phyloP scores from a whole-genome alignment of 35 echinoderm and acorn worm species.

The Ophiothrix spiculata region DNA sequence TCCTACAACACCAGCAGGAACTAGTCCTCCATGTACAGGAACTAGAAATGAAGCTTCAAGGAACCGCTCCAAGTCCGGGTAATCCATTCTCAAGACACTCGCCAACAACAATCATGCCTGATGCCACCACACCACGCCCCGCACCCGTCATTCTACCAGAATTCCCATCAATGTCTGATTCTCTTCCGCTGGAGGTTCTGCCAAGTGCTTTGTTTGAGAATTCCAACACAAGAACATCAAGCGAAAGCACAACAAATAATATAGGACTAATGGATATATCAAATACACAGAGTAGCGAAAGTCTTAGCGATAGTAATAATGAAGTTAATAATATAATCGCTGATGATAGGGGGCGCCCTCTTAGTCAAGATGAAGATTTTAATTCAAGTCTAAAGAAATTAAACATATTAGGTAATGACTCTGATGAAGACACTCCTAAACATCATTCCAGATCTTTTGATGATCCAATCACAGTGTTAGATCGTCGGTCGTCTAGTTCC shows the following conservation, averaged over 20 bases:
- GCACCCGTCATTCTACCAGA: conserved; percentile 69
- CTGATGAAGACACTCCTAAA: conserved; percentile 16
- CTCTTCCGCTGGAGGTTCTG: conserved; percentile 19
- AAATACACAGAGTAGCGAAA: conserved; percentile 42
- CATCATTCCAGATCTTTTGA: conserved; percentile 26
- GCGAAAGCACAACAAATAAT: neutral
- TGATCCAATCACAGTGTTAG: conserved; percentile 26
- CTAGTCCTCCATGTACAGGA: conserved; percentile 75
- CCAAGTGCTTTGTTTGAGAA: conserved; percentile 43
- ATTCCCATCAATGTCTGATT: conserved; percentile 62
- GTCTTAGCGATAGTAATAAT: conserved; percentile 64
- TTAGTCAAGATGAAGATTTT: conserved; percentile 44
- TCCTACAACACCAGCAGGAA: conserved; percentile 81
- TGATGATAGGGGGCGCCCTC: conserved; percentile 20
- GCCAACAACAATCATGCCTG: conserved; percentile 17
- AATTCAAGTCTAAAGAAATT: conserved; percentile 57
- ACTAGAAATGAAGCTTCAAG: conserved; percentile 72
- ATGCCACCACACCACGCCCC: conserved; percentile 23
- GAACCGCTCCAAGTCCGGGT: conserved; percentile 48
- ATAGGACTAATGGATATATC: conserved; percentile 34
- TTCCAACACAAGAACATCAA: conserved; percentile 6
- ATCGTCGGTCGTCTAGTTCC: neutral
- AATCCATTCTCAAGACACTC: conserved; percentile 71
- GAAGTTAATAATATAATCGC: conserved; percentile 43
- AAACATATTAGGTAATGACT: conserved; percentile 54